These are phyloP conservation scores for Drosophila sordidapex DNA, from an alignment of 2,888 invertebrate species.

Conservation along the genomic window DNA sequence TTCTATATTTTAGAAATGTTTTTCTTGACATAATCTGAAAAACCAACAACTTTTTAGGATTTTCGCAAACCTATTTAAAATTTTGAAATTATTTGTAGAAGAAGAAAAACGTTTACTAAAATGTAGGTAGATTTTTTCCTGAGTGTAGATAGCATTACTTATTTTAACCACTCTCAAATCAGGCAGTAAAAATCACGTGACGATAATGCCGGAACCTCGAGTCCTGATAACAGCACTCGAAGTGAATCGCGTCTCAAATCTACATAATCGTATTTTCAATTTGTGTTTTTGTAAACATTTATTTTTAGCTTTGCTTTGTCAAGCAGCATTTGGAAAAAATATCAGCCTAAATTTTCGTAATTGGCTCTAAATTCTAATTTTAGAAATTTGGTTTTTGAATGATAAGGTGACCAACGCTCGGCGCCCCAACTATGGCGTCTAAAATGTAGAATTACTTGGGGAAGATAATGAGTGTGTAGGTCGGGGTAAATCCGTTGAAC, in stretches of 20 bases:
- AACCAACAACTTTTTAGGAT: too few relatives aligned
- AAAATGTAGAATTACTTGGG: not conserved
- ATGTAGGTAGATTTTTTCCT: not conserved
- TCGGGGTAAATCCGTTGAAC: not conserved
- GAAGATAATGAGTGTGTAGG: not conserved
- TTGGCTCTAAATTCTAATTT: too few relatives aligned
- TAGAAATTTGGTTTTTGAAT: not conserved
- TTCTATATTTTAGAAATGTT: too few relatives aligned
- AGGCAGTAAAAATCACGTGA: not conserved
- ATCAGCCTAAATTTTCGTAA: too few relatives aligned
- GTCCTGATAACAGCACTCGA: constrained; percentile 18
- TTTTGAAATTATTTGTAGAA: too few relatives aligned
- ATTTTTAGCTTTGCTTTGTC: not conserved
- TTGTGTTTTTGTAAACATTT: constrained; percentile 13
- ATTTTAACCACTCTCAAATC: not conserved
- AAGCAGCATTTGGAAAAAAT: not conserved
- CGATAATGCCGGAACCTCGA: constrained; percentile 20
- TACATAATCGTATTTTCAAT: constrained; percentile 33
- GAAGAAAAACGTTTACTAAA: not conserved
- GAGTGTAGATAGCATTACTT: constrained; percentile 1
- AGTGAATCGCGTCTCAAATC: constrained; percentile 29
- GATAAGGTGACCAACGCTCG: too few relatives aligned
- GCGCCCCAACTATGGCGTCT: too few relatives aligned
- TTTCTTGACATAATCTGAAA: too few relatives aligned
- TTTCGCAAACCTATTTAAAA: too few relatives aligned